Evolutionary conservation across 2,888 invertebrate species (phyloP).

Genomic region (Priocnemis perturbator): DNA sequence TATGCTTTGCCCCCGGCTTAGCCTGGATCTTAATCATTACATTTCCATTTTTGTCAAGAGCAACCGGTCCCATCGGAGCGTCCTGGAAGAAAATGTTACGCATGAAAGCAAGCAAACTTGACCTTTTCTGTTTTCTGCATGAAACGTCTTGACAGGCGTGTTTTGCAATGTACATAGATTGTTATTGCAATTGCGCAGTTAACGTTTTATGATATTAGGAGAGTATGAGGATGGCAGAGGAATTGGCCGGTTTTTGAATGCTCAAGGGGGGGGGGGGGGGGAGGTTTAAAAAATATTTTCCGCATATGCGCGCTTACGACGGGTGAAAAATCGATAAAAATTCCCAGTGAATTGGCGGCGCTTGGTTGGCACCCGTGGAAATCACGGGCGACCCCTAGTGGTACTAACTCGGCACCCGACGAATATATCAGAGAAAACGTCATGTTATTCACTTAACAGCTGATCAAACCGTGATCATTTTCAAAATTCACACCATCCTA

Average conservation of each 20-base stretch:
- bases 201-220: no score
- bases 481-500: constrained; percentile 33
- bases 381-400: constrained; percentile 38
- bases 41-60: constrained; percentile 78
- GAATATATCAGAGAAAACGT: constrained; percentile 60
- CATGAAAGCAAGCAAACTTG: no score
- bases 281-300: no score
- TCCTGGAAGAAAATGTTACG: constrained; percentile 43
- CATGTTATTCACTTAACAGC: constrained; percentile 59
- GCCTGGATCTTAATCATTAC: constrained; percentile 82
- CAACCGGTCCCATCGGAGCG: constrained; percentile 69
- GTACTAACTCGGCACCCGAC: constrained; percentile 25
- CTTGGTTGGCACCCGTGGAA: constrained; percentile 30
- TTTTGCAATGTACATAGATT: neutral
- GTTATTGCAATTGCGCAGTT: neutral
- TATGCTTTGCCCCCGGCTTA: constrained; percentile 86
- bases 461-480: constrained; percentile 57
- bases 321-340: no score
- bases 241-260: no score
- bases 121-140: no score
- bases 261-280: no score
- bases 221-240: no score
- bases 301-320: no score
- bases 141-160: neutral
- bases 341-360: constrained; percentile 36